phyloP scores from a whole-genome alignment of 2,113 vertebrate species.

The Aptenodytes patagonicus region DNA sequence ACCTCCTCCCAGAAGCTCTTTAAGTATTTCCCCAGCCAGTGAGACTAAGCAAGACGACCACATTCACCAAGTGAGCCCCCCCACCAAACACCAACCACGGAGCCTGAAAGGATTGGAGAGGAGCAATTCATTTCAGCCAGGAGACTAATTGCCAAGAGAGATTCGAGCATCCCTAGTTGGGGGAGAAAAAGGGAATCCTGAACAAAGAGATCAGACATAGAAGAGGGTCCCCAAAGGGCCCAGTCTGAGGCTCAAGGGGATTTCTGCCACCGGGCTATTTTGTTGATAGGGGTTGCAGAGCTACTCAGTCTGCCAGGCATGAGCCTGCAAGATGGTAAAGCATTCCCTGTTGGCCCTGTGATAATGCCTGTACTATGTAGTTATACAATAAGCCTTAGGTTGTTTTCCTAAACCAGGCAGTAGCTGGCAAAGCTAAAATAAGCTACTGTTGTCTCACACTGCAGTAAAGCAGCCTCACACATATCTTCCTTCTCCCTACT shows the following conservation, averaged over 20 bases:
- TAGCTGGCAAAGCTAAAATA: constrained; percentile 4
- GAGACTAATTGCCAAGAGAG: not conserved
- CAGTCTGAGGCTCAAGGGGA: not conserved
- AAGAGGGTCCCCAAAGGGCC: not conserved
- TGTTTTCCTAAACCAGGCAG: constrained; percentile 20
- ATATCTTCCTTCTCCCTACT: not conserved
- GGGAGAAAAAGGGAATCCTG: not conserved
- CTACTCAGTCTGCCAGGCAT: not conserved
- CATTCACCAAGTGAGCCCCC: not conserved
- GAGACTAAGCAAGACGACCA: not conserved
- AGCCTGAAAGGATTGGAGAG: not conserved
- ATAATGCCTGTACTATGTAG: constrained; percentile 17
- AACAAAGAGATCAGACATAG: not conserved
- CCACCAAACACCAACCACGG: not conserved
- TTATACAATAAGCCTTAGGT: constrained; percentile 37
- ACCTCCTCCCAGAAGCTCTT: not conserved
- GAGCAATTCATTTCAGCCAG: not conserved
- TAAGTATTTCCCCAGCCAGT: not conserved
- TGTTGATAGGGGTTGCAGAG: not conserved
- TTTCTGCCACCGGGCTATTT: not conserved
- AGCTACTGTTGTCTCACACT: not conserved
- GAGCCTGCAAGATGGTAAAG: not conserved
- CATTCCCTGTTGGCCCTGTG: not conserved
- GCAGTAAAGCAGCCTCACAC: not conserved
- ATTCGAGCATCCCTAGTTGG: not conserved